A percentile compares a stretch with the other conserved stretches of the same genome.
Conservation (phyloP, 2,113 vertebrate species). For the Erythrolamprus reginae region DNA sequence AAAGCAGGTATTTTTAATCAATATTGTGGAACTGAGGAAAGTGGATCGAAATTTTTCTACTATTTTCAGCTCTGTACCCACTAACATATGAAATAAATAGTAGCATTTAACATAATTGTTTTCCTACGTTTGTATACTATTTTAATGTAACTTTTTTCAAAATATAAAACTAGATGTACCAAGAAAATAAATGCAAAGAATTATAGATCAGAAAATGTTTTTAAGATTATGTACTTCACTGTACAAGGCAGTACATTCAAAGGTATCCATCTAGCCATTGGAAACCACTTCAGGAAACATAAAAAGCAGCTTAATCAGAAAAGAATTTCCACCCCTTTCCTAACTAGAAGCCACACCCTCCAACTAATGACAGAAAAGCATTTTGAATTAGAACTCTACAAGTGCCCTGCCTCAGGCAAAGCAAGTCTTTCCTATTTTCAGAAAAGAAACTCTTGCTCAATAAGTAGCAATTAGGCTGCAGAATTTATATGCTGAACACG, state of each 20-base stretch:
- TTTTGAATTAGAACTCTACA: slow-evolving; percentile 61
- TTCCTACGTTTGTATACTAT: neutral
- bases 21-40: neutral
- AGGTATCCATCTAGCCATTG: slow-evolving; percentile 49
- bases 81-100: neutral
- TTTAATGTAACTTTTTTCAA: neutral
- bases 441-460: slow-evolving; percentile 67
- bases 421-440: slow-evolving; percentile 60
- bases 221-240: slow-evolving; percentile 3
- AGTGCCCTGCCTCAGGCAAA: slow-evolving; percentile 59
- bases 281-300: slow-evolving; percentile 53
- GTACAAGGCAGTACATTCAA: slow-evolving; percentile 34
- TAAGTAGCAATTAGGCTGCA: slow-evolving; percentile 72
- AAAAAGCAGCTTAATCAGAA: slow-evolving; percentile 51
- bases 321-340: slow-evolving; percentile 67
- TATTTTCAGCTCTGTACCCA: neutral
- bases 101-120: neutral
- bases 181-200: neutral
- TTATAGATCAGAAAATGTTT: neutral
- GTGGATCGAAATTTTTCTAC: neutral
- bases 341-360: slow-evolving; percentile 65
- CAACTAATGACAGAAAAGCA: slow-evolving; percentile 67
- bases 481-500: slow-evolving; percentile 79
- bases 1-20: rapidly evolving
- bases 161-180: neutral